Percentiles rank a stretch among this genome's conserved stretches.
Evolutionary conservation across 2,797 vertebrate species (phyloP).

Genomic region (Tinamus major): DNA sequence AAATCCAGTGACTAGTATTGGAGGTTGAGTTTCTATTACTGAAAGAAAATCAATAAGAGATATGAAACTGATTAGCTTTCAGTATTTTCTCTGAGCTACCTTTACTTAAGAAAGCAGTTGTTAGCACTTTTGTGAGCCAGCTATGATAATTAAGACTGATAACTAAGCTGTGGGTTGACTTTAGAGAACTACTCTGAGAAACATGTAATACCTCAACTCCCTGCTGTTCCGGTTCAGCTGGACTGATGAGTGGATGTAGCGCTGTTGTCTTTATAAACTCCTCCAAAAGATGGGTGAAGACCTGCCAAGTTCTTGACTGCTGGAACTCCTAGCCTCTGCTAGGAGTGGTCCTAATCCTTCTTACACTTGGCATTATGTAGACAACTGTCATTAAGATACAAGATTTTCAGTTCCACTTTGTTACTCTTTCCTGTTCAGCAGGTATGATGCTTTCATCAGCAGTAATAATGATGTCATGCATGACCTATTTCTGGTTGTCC

Average conservation of each 20-base stretch:
- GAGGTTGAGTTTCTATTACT: not conserved
- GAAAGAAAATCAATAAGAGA: not conserved
- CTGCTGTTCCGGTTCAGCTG: slow-evolving; percentile 58
- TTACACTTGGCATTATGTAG: not conserved
- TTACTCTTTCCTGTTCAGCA: not conserved
- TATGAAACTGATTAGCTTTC: not conserved
- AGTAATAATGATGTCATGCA: not conserved
- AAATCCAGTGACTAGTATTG: not conserved
- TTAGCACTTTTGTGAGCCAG: slow-evolving; percentile 7
- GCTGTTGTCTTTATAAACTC: not conserved
- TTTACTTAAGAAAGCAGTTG: not conserved
- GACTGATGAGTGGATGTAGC: slow-evolving; percentile 21
- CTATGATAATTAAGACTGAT: slow-evolving; percentile 4
- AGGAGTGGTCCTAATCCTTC: not conserved
- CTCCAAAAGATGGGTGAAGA: not conserved
- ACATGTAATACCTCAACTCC: not conserved
- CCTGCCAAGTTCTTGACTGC: not conserved
- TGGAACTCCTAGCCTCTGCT: not conserved
- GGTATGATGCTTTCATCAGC: not conserved
- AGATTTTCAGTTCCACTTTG: slow-evolving; percentile 1
- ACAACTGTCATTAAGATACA: not conserved
- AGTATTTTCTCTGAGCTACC: not conserved
- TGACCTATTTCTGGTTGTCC: not conserved
- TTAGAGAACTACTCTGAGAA: slow-evolving; percentile 21
- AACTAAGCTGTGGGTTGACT: slow-evolving; percentile 32